phyloP scores from a whole-genome alignment of 2,113 vertebrate species.

The Caranx ignobilis region DNA sequence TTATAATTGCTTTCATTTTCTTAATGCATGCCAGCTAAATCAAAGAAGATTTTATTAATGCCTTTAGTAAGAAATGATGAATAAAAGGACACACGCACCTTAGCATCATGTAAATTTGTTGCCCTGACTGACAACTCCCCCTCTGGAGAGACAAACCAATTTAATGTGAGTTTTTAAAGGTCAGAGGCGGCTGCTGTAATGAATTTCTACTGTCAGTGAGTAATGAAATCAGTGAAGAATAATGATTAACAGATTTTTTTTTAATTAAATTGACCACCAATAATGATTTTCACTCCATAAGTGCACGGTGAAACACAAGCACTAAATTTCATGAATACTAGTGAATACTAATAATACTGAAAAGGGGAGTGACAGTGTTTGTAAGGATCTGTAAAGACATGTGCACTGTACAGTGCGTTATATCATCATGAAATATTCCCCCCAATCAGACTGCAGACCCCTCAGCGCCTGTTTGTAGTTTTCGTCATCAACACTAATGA shows the following conservation, averaged over 20 bases:
- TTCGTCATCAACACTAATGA: conserved; percentile 73
- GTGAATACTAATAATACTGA: not conserved
- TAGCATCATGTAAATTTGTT: conserved; percentile 28
- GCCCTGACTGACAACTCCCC: conserved; percentile 31
- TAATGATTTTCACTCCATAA: conserved; percentile 13
- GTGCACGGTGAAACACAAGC: not conserved
- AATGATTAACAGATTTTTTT: conserved; percentile 57
- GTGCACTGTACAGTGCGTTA: conserved; percentile 46
- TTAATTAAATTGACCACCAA: conserved; percentile 48
- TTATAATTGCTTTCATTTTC: not conserved
- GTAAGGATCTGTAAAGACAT: conserved; percentile 20
- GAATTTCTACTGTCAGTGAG: conserved; percentile 29
- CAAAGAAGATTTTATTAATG: not conserved
- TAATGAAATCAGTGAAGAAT: conserved; percentile 61
- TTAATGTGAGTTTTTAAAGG: conserved; percentile 64
- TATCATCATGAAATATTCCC: conserved; percentile 66
- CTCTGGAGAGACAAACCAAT: conserved; percentile 12
- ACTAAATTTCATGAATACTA: not conserved
- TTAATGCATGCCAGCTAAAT: not conserved
- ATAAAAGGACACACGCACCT: conserved; percentile 8
- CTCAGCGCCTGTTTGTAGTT: conserved; percentile 75
- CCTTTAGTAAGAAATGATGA: not conserved
- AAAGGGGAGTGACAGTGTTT: not conserved
- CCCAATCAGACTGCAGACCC: conserved; percentile 71
- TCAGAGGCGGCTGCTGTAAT: conserved; percentile 48